Evolutionary conservation across 2,113 vertebrate species (phyloP).

Genomic region (Sturnira hondurensis): DNA sequence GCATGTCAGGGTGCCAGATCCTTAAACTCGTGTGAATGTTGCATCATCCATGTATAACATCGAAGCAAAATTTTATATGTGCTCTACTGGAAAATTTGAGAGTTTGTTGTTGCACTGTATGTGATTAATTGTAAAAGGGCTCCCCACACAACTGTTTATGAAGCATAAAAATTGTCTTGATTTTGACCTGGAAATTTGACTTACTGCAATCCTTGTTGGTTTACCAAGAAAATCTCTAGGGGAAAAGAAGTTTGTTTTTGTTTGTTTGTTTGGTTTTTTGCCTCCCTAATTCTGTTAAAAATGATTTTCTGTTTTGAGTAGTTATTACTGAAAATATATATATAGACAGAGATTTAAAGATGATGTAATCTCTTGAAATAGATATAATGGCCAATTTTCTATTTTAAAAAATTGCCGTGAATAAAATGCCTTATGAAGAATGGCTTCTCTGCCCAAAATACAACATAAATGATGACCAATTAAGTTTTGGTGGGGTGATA

Average conservation of each 20-base stretch:
- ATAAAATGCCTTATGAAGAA: constrained; percentile 77
- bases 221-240: constrained; percentile 63
- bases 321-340: constrained; percentile 13
- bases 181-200: constrained; percentile 72
- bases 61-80: constrained; percentile 71
- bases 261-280: neutral
- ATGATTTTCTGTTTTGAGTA: constrained; percentile 63
- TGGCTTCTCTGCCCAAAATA: constrained; percentile 72
- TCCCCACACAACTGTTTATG: constrained; percentile 75
- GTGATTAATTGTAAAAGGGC: constrained; percentile 81
- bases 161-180: constrained; percentile 64
- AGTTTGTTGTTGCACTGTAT: constrained; percentile 69
- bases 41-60: constrained; percentile 78
- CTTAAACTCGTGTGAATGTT: constrained; percentile 82
- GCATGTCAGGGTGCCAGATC: constrained; percentile 83
- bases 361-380: constrained; percentile 60
- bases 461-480: constrained; percentile 35
- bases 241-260: neutral
- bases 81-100: constrained; percentile 73
- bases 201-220: constrained; percentile 76
- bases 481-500: constrained; percentile 55
- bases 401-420: constrained; percentile 58
- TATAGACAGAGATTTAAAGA: neutral
- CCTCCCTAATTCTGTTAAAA: constrained; percentile 54
- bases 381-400: constrained; percentile 70